Evolutionary conservation across 2,113 vertebrate genomes (phyloP), one percentile per base, ranked within the genome.

Genomic region (Rhinoptilus africanus): DNA sequence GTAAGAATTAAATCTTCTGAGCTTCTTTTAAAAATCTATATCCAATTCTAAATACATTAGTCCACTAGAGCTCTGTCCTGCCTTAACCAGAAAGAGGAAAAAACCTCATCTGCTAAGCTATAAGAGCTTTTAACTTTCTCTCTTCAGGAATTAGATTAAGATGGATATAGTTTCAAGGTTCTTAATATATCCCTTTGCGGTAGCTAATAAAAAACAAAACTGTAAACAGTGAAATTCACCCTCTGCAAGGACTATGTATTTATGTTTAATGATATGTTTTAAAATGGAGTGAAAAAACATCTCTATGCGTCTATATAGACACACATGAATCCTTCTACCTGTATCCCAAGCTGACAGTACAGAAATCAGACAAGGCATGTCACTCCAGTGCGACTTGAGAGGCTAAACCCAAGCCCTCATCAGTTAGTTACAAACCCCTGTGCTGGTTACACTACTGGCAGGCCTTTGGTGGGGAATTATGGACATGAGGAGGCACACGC

Each of bases 11-110:
- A 76, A 91, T 76, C 18, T 92, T 41, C 69, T 69, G 48, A 50
- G 82, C 66, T 93, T 64, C 50, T 96, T 95, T 66, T 28, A 72
- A 92, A 95, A 97, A 95, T 95, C 94, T 59, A 91, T 95, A 90
- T 83, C 53, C 48, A 86, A 72, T 83, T 89, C 76, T 59, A 93
- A 93, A 87, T 12, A 85, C 24, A 81, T 96, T 93, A 96, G 86
- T 77, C 32, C 41, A 28, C 35, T 16, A 24, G 16, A 95, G 50
- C 51, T 72, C 90, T 83, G 79, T 50, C 64, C 69, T 89, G 57
- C n/a, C 37, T 95, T 74, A 84, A 77, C 71, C 60, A 75, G 71
- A 82, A 62, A 34, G 75, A 82, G 68, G 54, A 48, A 62, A 77
- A 83, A 91, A 23, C 34, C 45, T 78, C 51, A 78, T 87, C 43